Conservation (phyloP, 2,797 vertebrate species). For the Babyrousa celebensis region DNA sequence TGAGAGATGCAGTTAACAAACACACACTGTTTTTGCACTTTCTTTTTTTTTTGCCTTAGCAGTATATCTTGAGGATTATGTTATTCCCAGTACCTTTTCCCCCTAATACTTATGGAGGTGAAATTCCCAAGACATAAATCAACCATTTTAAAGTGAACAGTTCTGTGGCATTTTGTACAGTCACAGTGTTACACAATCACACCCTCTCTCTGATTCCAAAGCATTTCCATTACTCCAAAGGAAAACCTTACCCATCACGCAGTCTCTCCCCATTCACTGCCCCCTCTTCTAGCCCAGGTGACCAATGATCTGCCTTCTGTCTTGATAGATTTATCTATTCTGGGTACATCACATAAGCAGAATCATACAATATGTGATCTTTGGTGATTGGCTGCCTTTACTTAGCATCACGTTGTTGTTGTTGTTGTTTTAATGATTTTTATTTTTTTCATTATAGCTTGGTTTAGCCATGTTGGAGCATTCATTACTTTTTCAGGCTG, state of each 20-base stretch:
- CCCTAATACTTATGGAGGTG: neutral
- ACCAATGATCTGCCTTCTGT: neutral
- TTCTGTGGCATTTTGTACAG: neutral
- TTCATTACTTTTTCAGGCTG: neutral
- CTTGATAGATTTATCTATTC: neutral
- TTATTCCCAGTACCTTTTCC: neutral
- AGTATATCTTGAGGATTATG: neutral
- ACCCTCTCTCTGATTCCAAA: neutral
- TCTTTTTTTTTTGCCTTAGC: neutral
- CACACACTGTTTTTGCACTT: neutral
- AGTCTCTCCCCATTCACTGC: neutral
- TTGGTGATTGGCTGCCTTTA: neutral
- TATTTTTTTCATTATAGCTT: too few species aligned
- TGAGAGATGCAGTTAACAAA: neutral
- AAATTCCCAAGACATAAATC: neutral
- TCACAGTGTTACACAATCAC: neutral
- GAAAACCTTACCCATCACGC: neutral
- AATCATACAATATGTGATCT: neutral
- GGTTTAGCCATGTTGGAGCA: neutral
- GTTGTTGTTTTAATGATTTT: too few species aligned
- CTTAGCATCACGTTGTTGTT: neutral
- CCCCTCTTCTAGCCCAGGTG: neutral
- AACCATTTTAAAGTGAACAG: neutral
- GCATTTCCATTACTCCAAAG: neutral
- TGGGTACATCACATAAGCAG: neutral